A percentile compares a stretch with the other conserved stretches of the same genome.
Conservation (phyloP, 1,140 invertebrate species). For the Procambarus virginalis region DNA sequence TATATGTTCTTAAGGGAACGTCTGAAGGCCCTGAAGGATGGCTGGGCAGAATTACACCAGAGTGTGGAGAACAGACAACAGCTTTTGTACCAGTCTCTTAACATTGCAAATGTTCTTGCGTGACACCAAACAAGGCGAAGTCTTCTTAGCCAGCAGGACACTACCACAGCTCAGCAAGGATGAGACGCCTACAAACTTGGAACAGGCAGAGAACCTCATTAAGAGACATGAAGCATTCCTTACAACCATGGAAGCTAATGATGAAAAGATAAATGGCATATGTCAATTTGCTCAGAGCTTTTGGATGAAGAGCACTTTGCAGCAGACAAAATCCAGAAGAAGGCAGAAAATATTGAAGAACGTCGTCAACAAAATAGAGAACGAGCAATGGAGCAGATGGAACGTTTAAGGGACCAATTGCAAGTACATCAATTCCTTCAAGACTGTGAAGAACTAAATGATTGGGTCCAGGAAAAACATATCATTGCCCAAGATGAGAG, state of each 20-base stretch:
- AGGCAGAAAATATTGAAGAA: conserved; percentile 94
- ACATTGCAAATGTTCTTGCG: conserved; percentile 96
- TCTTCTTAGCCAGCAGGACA: conserved; percentile 93
- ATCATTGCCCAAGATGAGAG: conserved; percentile 99
- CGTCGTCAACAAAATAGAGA: conserved; percentile 92
- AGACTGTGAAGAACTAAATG: conserved; percentile 94
- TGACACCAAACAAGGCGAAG: conserved; percentile 98
- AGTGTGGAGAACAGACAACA: conserved; percentile 99
- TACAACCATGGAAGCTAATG: conserved; percentile 99
- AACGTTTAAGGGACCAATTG: conserved; percentile 94
- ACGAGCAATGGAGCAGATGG: conserved; percentile 91
- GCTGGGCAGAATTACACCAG: conserved; percentile 99
- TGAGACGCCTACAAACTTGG: conserved; percentile 93
- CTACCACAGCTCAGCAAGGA: conserved; percentile 96
- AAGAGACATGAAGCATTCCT: conserved; percentile 99
- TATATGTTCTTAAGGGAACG: conserved; percentile 99
- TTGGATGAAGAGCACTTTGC: conserved; percentile 79
- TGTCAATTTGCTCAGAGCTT: conserved; percentile 91
- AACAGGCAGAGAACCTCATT: conserved; percentile 97
- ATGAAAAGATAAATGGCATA: conserved; percentile 98
- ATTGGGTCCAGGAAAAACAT: conserved; percentile 99
- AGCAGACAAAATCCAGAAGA: conserved; percentile 95
- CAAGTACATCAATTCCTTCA: conserved; percentile 96
- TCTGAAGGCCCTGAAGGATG: conserved; percentile 95
- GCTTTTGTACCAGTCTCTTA: conserved; percentile 93